phyloP scores from a whole-genome alignment of 23 tunicate genomes.

The Clavelina lepadiformis region DNA sequence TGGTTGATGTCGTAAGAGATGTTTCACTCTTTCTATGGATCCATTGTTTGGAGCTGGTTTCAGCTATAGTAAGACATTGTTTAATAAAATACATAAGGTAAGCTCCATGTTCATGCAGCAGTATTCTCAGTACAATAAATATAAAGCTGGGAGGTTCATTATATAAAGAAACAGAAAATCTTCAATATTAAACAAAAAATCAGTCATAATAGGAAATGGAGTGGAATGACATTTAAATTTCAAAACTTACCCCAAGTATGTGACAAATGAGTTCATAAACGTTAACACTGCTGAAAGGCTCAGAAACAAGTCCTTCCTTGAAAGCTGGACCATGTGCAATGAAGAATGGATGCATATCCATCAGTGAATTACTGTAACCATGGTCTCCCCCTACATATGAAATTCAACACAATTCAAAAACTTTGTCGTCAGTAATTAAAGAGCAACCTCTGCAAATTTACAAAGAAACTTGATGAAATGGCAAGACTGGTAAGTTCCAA shows the following conservation, averaged over 20 bases:
- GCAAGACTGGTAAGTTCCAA: background rate
- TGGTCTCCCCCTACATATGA: constrained; percentile 58
- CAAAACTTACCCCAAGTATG: constrained; percentile 49
- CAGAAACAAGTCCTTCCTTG: constrained; percentile 51
- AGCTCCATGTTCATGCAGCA: no score
- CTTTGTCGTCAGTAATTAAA: no score
- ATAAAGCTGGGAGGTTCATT: no score
- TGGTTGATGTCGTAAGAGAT: no score
- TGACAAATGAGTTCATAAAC: constrained; percentile 77
- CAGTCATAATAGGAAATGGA: background rate
- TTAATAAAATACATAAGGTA: no score
- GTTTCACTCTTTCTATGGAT: constrained; percentile 46
- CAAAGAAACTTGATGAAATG: no score
- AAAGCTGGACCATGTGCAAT: constrained; percentile 87
- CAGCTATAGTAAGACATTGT: constrained; percentile 20
- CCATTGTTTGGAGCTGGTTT: constrained; percentile 88
- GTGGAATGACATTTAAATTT: background rate
- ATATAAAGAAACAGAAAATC: background rate
- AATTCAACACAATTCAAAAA: background rate
- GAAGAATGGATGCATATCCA: constrained; percentile 97
- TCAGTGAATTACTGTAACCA: constrained; percentile 74
- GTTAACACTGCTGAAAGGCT: constrained; percentile 74
- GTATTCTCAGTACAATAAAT: no score
- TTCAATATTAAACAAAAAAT: background rate
- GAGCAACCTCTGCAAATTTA: no score